Conservation (phyloP, 2,113 vertebrate species). For the Pomatorhinus ruficollis region DNA sequence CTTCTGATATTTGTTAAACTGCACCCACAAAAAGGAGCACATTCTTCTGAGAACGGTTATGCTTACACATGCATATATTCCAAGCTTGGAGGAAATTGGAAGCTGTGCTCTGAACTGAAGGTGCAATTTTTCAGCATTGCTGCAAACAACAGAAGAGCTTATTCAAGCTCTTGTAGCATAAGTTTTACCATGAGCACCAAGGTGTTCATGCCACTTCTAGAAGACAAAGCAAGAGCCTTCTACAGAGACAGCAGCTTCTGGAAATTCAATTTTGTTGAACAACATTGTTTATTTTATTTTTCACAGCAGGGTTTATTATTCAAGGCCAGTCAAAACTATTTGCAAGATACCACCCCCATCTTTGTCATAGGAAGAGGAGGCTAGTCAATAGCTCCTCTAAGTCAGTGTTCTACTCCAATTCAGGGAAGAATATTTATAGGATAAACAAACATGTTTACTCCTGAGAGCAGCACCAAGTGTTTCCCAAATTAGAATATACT, state of each 20-base stretch:
- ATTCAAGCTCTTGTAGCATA: background rate
- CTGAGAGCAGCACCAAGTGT: background rate
- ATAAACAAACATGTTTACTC: background rate
- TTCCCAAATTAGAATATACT: background rate
- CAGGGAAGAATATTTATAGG: background rate
- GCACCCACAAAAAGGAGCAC: background rate
- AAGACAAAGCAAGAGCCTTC: background rate
- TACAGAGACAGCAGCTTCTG: background rate
- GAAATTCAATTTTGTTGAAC: background rate
- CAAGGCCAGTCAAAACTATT: background rate
- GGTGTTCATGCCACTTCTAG: background rate
- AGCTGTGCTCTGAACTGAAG: background rate
- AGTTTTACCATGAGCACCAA: background rate
- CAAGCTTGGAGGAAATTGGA: background rate
- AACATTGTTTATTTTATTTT: background rate
- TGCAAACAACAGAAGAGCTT: background rate
- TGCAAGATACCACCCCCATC: background rate
- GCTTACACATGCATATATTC: background rate
- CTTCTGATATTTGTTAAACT: background rate
- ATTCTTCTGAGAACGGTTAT: background rate
- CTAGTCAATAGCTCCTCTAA: background rate
- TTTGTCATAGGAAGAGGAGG: background rate
- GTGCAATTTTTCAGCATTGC: background rate
- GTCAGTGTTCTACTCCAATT: background rate
- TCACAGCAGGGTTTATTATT: background rate